phyloP scores from a whole-genome alignment of 2,888 invertebrate genomes.

The Conchocele bisecta region DNA sequence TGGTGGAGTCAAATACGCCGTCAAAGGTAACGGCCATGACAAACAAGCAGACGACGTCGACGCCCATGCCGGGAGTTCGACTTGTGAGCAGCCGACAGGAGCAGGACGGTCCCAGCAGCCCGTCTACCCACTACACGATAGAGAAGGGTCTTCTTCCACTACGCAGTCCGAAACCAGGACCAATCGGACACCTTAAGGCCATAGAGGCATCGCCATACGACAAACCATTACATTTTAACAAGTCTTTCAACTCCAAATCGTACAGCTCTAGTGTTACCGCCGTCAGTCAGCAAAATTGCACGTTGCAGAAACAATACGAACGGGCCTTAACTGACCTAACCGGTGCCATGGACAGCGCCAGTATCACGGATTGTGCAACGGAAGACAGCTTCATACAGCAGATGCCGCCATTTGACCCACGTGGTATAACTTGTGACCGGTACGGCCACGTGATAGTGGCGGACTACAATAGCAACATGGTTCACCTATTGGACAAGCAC shows the following conservation, averaged over 20 bases:
- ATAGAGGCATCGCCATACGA: slow-evolving; percentile 11
- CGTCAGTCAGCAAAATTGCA: slow-evolving; percentile 20
- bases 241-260: slow-evolving; percentile 45
- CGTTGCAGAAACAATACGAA: slow-evolving; percentile 8
- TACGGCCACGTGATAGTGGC: slow-evolving; percentile 71
- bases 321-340: slow-evolving; percentile 49
- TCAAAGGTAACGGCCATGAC: not conserved
- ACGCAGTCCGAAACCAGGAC: slow-evolving; percentile 39
- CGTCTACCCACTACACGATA: slow-evolving; percentile 31
- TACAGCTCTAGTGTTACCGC: slow-evolving; percentile 41
- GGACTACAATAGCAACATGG: slow-evolving; percentile 65
- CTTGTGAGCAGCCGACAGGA: slow-evolving; percentile 44
- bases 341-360: slow-evolving; percentile 41
- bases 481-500: slow-evolving; percentile 61
- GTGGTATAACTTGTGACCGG: slow-evolving; percentile 69
- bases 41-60: slow-evolving; percentile 14
- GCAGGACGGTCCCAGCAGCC: slow-evolving; percentile 38
- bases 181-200: no score
- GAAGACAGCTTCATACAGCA: slow-evolving; percentile 21
- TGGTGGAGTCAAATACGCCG: slow-evolving; percentile 21
- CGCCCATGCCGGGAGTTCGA: slow-evolving; percentile 33
- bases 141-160: slow-evolving; percentile 31
- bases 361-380: slow-evolving; percentile 41
- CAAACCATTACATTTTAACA: slow-evolving; percentile 39
- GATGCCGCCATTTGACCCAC: slow-evolving; percentile 61